phyloP scores from a whole-genome alignment of 2,888 invertebrate genomes.

The Baronia brevicornis region DNA sequence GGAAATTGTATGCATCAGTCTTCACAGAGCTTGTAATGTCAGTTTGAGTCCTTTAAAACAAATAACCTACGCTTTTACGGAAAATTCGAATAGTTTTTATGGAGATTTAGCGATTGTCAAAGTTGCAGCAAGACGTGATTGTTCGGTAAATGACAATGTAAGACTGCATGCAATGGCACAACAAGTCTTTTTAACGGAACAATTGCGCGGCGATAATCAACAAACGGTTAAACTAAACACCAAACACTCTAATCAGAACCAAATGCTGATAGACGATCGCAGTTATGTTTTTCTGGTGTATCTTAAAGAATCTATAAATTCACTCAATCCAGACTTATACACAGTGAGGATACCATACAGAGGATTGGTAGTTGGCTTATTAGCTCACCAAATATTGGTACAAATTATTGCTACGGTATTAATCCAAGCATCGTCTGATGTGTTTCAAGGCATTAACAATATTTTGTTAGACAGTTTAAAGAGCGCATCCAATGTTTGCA shows the following conservation, averaged over 20 bases:
- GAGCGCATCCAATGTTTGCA: conserved; percentile 59
- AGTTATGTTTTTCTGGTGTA: conserved; percentile 93
- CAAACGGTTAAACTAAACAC: conserved; percentile 46
- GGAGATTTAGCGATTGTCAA: conserved; percentile 94
- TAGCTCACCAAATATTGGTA: conserved; percentile 94
- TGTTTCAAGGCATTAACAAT: conserved; percentile 78
- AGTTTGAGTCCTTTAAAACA: conserved; percentile 91
- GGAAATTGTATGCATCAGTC: conserved; percentile 88
- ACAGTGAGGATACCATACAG: conserved; percentile 91
- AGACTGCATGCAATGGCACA: conserved; percentile 91
- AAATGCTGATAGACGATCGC: conserved; percentile 82
- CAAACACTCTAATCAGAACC: conserved; percentile 54
- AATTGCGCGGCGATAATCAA: conserved; percentile 45
- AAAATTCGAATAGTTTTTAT: conserved; percentile 95
- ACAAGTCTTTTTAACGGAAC: conserved; percentile 86
- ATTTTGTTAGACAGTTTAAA: conserved; percentile 73
- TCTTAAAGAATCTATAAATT: conserved; percentile 82
- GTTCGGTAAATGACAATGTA: conserved; percentile 88
- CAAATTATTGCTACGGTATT: conserved; percentile 93
- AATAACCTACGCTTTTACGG: conserved; percentile 91
- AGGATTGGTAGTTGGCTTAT: conserved; percentile 89
- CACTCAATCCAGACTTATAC: conserved; percentile 84
- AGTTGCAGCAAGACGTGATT: conserved; percentile 93
- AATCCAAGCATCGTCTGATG: conserved; percentile 81
- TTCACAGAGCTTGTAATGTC: conserved; percentile 89